Percentiles rank a stretch among this genome's conserved stretches.
Conservation (phyloP, 2,113 vertebrate species). For the Nibea albiflora region DNA sequence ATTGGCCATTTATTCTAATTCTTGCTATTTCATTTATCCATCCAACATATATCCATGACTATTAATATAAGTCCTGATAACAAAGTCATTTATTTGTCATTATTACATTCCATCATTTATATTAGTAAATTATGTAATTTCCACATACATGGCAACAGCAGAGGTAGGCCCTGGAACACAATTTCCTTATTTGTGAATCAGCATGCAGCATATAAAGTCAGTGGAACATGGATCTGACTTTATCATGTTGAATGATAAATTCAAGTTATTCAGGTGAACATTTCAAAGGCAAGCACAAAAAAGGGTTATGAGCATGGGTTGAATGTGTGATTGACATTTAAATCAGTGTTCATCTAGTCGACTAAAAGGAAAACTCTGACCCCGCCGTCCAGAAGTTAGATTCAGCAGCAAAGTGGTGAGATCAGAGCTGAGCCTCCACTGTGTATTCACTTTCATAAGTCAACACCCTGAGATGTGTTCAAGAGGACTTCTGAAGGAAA, state of each 20-base stretch:
- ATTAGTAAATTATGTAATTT: background rate
- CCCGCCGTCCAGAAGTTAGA: background rate
- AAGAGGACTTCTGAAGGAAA: constrained; percentile 60
- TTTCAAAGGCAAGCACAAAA: background rate
- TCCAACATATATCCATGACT: background rate
- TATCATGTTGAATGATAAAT: background rate
- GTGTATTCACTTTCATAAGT: constrained; percentile 54
- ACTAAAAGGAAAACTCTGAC: background rate
- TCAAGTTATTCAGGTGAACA: background rate
- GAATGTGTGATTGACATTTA: background rate
- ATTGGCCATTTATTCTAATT: too few relatives aligned
- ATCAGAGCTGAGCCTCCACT: constrained; percentile 41
- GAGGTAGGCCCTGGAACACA: background rate
- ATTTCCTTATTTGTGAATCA: background rate
- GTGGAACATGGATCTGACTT: too few relatives aligned
- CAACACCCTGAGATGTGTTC: constrained; percentile 49
- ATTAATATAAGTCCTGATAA: too few relatives aligned
- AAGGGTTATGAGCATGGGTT: too few relatives aligned
- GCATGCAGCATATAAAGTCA: background rate
- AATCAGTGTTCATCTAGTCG: background rate
- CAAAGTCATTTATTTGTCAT: too few relatives aligned
- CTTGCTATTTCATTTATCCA: too few relatives aligned
- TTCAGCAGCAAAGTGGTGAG: constrained; percentile 32
- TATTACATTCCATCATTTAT: too few relatives aligned
- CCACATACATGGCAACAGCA: background rate